Evolutionary conservation across 53 echinoderm and acorn worm species (phyloP).

Genomic region (Paracentrotus lividus): DNA sequence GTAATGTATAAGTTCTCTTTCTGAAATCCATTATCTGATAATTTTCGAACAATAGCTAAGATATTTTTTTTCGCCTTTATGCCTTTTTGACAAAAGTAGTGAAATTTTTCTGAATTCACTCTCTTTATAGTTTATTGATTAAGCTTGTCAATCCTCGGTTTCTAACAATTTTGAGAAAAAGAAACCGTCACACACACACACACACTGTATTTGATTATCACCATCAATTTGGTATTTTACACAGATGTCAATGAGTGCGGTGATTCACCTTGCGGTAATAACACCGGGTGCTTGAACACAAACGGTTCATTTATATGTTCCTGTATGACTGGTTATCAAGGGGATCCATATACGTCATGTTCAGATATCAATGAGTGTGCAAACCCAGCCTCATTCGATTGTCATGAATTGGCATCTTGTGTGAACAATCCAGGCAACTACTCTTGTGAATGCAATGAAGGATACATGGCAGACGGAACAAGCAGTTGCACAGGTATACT

Average conservation of each 20-base stretch:
- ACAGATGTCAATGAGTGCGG: neutral
- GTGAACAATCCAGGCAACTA: slow-evolving; percentile 1
- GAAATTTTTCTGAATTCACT: no score
- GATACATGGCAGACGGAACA: neutral
- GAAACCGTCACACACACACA: no score
- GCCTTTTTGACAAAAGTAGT: no score
- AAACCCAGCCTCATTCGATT: neutral
- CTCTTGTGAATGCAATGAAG: slow-evolving; percentile 2
- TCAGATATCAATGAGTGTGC: slow-evolving; percentile 11
- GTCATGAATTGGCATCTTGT: neutral
- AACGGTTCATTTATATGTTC: slow-evolving; percentile 12
- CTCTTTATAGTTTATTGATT: no score
- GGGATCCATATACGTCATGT: neutral
- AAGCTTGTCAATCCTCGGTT: no score
- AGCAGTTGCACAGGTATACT: slow-evolving; percentile 28
- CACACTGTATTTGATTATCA: no score
- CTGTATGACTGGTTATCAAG: slow-evolving; percentile 10
- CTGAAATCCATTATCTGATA: no score
- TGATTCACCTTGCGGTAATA: neutral
- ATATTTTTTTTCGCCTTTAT: no score
- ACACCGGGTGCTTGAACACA: neutral
- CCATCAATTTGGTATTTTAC: neutral
- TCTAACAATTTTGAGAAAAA: no score
- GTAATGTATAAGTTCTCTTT: no score
- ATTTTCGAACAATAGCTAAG: no score